Base-by-base conservation (phyloP, 2,113 vertebrate genomes). In the Thalassarche chlororhynchos region DNA sequence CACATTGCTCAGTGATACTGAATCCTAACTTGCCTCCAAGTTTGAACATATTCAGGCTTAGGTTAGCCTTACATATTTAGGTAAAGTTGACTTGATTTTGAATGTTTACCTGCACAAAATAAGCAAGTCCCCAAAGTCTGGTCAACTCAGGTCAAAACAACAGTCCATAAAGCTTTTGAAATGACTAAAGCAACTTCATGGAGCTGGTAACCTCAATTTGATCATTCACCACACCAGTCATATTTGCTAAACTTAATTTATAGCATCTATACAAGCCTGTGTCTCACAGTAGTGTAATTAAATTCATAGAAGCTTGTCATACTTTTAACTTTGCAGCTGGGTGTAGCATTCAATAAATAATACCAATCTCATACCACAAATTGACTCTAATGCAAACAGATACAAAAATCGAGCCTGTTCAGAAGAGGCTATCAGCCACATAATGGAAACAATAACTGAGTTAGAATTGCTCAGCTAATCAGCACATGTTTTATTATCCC, bases 371-470 rank as follows among this genome's bases (percentile, higher is more conserved):
- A 42, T 90, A 84, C 62, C 47, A 88, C 87, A 96, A 96, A 97
- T 97, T 96, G 95, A 85, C 82, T 96, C n/a, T 96, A 97, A 97
- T 94, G 79, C 68, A 96, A 97, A 94, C 68, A 97, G 94, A 96
- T 96, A 96, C 62, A 97, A 93, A 93, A 96, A 95, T 94, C 95
- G 92, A 94, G 84, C 65, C 75, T 88, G 78, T 90, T 96, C 91
- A 93, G 82, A 88, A 94, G 71, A 96, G 66, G 57, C 72, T 86
- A 84, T 97, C 97, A 97, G 61, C 71, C 40, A 38, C 64, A 78
- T 96, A 96, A 96, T 96, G 82, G 89, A 90, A 96, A 86, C 68
- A 93, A 91, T 94, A 96, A 90, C 89, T 36, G 82, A 86, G 47
- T 96, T 97, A 97, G 71, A 84, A 87, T 87, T 97, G 94, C 90